phyloP scores from a whole-genome alignment of 2,888 invertebrate species.

The Hemithea aestivaria region DNA sequence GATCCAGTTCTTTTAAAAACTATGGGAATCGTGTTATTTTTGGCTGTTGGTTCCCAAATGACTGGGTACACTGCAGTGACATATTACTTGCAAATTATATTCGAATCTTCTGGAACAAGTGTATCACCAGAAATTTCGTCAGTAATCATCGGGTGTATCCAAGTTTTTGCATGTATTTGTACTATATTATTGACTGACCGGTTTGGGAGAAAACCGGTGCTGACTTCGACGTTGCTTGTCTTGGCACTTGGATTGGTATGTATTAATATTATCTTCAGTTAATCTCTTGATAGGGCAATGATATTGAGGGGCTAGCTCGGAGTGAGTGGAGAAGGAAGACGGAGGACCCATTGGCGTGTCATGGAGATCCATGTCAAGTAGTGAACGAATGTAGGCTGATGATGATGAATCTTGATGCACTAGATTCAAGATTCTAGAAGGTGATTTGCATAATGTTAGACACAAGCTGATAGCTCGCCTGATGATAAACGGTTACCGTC shows the following conservation, averaged over 20 bases:
- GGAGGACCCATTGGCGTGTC: too few species aligned
- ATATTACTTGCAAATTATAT: conserved; percentile 19
- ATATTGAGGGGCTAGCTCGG: too few species aligned
- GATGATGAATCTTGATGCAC: too few species aligned
- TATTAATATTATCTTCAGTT: background rate
- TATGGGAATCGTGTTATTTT: conserved; percentile 13
- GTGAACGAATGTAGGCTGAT: too few species aligned
- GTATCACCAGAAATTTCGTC: conserved; percentile 20
- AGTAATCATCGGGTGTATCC: conserved; percentile 16
- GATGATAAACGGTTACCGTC: too few species aligned
- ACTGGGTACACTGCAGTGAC: conserved; percentile 16
- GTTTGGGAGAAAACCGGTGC: conserved; percentile 22
- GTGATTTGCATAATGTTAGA: too few species aligned
- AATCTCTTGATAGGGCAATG: too few species aligned
- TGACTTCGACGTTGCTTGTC: conserved; percentile 11
- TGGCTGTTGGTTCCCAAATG: conserved; percentile 11
- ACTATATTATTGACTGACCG: conserved; percentile 18
- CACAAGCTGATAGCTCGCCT: too few species aligned
- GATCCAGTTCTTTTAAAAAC: conserved; percentile 15
- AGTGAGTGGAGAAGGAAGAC: too few species aligned
- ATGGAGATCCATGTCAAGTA: too few species aligned
- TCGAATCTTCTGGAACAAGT: conserved; percentile 16
- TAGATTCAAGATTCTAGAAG: too few species aligned
- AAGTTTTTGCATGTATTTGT: conserved; percentile 13
- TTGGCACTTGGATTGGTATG: conserved; percentile 22